Evolutionary conservation across 2,113 vertebrate genomes (phyloP), one percentile per base, ranked within the genome.

Genomic region (Microtus richardsoni): DNA sequence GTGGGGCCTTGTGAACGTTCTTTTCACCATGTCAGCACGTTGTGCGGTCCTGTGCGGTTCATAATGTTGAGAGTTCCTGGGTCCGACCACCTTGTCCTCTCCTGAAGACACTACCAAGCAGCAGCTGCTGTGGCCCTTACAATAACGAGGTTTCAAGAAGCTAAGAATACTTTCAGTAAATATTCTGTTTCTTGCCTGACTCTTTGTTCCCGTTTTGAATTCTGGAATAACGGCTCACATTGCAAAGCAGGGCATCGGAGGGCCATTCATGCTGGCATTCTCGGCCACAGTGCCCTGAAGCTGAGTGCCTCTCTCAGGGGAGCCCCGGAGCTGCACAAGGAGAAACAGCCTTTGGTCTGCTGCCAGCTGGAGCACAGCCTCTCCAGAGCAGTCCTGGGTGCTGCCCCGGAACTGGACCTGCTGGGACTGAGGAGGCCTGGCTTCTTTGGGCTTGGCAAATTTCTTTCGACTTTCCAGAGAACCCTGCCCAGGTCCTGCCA

Each of bases 281-380:
- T 49, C 62, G 24, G 68, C 41, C 17, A 0, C 6, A 49, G 70
- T 36, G 47, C 78, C 91, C 62, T 33, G 39, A 52, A 75, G 74
- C 89, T 78, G 89, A 84, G 44, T 86, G 66, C 71, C 58, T 87
- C 74, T 77, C 95, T 87, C 75, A 75, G 84, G 88, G 89, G 88
- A 89, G 58, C 33, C 89, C 47, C 66, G 52, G 83, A 92, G 86
- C 89, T 91, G 33, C 74, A 19, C 52, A 5, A 91, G 91, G 62
- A 96, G 58, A 94, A 96, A 87, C 28, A 89, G 93, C 26, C 88
- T 93, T 93, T 33, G 88, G 70, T 84, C 96, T 77, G 36, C 58
- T 26, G 96, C 93, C 97, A 96, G 85, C 85, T 96, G 88, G 96
- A 96, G 62, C 93, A 66, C 70, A 96, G 85, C 62, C 47, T 86